Base-by-base conservation (phyloP, 2,797 vertebrate species). In the Notolepis coatsorum region DNA sequence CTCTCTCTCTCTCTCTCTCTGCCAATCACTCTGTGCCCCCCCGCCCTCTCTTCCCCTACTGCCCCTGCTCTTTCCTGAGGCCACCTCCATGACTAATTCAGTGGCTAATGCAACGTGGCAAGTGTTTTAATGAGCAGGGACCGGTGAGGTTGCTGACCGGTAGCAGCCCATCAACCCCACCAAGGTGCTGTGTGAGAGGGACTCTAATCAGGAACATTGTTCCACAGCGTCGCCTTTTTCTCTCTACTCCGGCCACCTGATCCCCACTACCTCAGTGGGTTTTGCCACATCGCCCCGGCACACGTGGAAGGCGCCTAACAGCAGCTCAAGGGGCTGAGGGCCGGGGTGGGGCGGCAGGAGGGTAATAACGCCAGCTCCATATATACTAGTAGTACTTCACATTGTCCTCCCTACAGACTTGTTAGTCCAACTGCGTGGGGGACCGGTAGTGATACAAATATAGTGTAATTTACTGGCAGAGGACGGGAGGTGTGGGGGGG, bases 91-190 rank as follows among this genome's bases (percentile, higher is more conserved):
- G 71, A 81, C 77, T 82, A 70, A 85, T 84, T 82, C 72, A 79
- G 53, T 71, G 55, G 55, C 63, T 83, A 85, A 88, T 89, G 61
- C 64, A 81, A 84, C 70, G 71, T 69, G 76, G 68, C 84, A 82
- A 68, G 74, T 69, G 56, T 79, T 89, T 80, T 79, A 88, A 87
- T 88, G 80, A 87, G 76, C 61, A 69, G 56, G 55, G 52, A 58
- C 50, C 38, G 8, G 70, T 21, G 45, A 25, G 24, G 71, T 54
- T 12, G 4, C 56, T 50, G 7, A 35, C 37, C 48, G 71, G 45
- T 71, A 78, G 76, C 72, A 77, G 35, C 71, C 62, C 49, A 62
- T 70, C 55, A 73, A 59, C 54, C 57, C 73, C 75, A 55, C 59
- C 2, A 49, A 75, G 77, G 50, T n/a, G 63, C 47, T n/a, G 39